These are phyloP conservation scores for Gymnogyps californianus DNA, from an alignment of 2,113 vertebrate genomes.

Conservation along the genomic window DNA sequence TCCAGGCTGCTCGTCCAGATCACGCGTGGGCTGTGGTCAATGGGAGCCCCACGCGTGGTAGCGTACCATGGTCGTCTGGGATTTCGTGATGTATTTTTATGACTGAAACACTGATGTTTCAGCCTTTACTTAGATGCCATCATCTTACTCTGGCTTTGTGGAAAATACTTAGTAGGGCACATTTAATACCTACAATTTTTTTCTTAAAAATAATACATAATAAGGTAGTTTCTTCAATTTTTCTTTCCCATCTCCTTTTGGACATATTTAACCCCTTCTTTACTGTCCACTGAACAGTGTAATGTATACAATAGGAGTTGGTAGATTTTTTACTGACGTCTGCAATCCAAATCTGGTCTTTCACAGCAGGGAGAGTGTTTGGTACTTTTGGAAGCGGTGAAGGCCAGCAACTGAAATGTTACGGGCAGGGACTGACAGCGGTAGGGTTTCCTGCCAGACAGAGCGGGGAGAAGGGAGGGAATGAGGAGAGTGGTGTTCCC, in stretches of 20 bases:
- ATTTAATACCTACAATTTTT: not conserved
- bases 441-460: not conserved
- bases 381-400: not conserved
- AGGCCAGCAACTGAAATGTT: not conserved
- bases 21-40: fast-evolving
- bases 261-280: not conserved
- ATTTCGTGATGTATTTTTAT: not conserved
- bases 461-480: not conserved
- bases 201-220: not conserved
- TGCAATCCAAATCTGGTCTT: not conserved
- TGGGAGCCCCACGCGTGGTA: fast-evolving
- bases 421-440: not conserved
- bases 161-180: not conserved
- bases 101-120: not conserved
- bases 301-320: not conserved
- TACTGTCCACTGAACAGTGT: not conserved
- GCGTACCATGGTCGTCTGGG: fast-evolving
- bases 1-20: not conserved
- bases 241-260: not conserved
- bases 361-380: not conserved
- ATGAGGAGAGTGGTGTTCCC: not conserved
- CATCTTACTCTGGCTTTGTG: not conserved
- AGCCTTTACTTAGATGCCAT: not conserved
- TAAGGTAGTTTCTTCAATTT: not conserved
- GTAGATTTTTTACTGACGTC: not conserved